These are phyloP conservation scores for Apus apus DNA, from an alignment of 2,113 vertebrate genomes.

Conservation along the genomic window DNA sequence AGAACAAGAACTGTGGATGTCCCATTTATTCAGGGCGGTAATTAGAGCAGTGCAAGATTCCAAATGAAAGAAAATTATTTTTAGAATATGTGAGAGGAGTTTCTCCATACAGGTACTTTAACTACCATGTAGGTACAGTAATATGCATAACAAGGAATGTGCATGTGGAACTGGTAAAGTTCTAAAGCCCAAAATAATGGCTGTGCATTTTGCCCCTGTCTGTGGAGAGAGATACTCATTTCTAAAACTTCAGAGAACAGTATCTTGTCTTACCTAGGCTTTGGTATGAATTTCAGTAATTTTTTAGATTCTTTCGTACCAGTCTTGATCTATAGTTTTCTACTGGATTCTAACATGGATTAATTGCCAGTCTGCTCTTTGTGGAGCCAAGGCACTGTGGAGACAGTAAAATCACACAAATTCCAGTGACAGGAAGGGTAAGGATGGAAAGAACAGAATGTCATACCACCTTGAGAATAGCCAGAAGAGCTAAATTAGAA, in stretches of 20 bases:
- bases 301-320: background rate
- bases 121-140: background rate
- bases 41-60: background rate
- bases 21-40: background rate
- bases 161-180: background rate
- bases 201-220: background rate
- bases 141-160: background rate
- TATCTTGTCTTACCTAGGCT: background rate
- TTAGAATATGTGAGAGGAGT: background rate
- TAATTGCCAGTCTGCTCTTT: slow-evolving; percentile 26
- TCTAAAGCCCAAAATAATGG: background rate
- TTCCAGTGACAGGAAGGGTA: background rate
- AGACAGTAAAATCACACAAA: background rate
- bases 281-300: background rate
- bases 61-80: background rate
- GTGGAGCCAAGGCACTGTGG: background rate
- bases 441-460: background rate
- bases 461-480: background rate
- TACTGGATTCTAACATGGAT: background rate
- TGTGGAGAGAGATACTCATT: background rate
- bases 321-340: background rate
- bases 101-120: background rate
- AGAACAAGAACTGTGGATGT: background rate
- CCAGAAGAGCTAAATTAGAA: background rate
- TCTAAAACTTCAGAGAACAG: background rate